Conservation (phyloP, 1,140 invertebrate species). For the Achroia grisella region DNA sequence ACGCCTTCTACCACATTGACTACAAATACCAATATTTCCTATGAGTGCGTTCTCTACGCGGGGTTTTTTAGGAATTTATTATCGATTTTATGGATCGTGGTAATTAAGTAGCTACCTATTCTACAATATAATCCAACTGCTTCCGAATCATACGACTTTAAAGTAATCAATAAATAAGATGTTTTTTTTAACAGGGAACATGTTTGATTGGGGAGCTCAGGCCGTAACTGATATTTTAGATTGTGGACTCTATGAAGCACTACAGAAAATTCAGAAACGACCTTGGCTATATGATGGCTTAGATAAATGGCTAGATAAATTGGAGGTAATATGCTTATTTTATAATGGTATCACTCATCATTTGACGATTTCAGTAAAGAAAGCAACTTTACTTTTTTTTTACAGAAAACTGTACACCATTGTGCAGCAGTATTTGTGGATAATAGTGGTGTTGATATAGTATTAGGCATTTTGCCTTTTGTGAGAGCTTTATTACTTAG, state of each 20-base stretch:
- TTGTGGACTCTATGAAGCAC: conserved; percentile 89
- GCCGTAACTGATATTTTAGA: conserved; percentile 91
- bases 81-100: no score
- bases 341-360: neutral
- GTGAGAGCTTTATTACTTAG: conserved; percentile 86
- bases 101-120: no score
- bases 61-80: no score
- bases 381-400: conserved; percentile 12
- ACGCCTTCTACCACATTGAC: no score
- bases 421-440: conserved; percentile 96
- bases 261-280: conserved; percentile 81
- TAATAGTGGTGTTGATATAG: conserved; percentile 95
- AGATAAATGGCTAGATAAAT: conserved; percentile 85
- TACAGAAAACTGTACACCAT: conserved; percentile 78
- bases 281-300: conserved; percentile 95
- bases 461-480: conserved; percentile 94
- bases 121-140: no score
- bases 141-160: no score
- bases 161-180: no score
- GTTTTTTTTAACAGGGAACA: conserved; percentile 84
- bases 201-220: conserved; percentile 97
- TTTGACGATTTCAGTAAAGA: neutral
- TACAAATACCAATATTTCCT: no score
- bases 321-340: conserved; percentile 71
- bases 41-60: no score